phyloP scores from a whole-genome alignment of 2,888 invertebrate genomes.

The Leptopilina syphax region DNA sequence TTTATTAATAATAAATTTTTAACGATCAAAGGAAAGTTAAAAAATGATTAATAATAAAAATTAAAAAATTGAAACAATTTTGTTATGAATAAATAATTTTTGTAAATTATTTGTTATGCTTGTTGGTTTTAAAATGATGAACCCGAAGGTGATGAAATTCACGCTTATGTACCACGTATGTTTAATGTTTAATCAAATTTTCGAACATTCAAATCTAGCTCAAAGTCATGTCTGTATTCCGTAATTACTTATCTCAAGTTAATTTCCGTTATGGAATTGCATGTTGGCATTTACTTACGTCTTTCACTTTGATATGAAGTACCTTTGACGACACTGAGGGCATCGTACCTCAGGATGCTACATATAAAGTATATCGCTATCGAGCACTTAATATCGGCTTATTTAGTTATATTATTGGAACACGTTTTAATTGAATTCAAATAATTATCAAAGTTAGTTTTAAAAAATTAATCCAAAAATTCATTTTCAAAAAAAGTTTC shows the following conservation, averaged over 20 bases:
- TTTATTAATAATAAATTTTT: too few relatives aligned
- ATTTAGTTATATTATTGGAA: background rate
- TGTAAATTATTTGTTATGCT: too few relatives aligned
- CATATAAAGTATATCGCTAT: background rate
- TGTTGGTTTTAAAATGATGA: background rate
- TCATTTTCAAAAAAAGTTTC: too few relatives aligned
- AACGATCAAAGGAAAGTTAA: too few relatives aligned
- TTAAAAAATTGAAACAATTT: background rate
- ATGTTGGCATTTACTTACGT: conserved; percentile 16
- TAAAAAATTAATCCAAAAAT: background rate
- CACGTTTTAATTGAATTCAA: background rate
- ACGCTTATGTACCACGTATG: background rate
- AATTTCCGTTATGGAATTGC: conserved; percentile 24
- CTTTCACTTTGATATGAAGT: background rate
- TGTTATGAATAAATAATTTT: too few relatives aligned
- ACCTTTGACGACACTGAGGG: background rate
- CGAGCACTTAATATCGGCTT: background rate
- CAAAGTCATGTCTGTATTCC: background rate
- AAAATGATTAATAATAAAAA: too few relatives aligned
- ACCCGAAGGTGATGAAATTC: background rate
- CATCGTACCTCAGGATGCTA: background rate
- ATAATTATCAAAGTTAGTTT: background rate
- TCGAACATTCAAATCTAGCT: background rate
- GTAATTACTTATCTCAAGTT: conserved; percentile 27
- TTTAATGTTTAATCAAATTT: conserved; percentile 9